Evolutionary conservation across 1,140 invertebrate genomes (phyloP), one percentile per base, ranked within the genome.

Genomic region (Phortica variegata): DNA sequence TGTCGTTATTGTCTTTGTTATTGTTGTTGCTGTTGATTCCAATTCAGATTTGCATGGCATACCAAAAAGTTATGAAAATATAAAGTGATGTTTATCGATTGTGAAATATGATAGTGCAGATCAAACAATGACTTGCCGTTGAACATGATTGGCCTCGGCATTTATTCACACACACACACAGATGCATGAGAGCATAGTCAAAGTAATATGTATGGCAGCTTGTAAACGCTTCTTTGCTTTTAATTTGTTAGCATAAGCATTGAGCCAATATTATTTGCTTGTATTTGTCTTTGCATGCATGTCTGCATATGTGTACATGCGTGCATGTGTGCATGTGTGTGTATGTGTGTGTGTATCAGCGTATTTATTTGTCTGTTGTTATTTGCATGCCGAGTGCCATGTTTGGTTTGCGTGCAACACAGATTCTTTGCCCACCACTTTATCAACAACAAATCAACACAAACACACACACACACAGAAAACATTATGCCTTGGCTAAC

Each of bases 51-150:
- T 32, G 9, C 33, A 23, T 33, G 16, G 60, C 56, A 60, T 63
- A 58, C 54, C 66, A 56, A 71, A 63, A 58, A 52, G 53, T 53
- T 66, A 71, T 61, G 60, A 71, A 72, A 72, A 72, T 68, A 73
- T 73, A 58, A 73, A 70, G 65, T 73, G 70, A 73, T 73, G 62
- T 60, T 73, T 73, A 73, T 73, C 70, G 70, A 70, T 69, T 70
- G 56, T 73, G 65, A 73, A 73, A 73, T 72, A 72, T 72, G 58
- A 72, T 68, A 59, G 59, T 55, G 51, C 37, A 26, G 23, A 26
- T 26, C 23, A 26, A 26, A 26, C 23, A 26, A 26, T 56, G 43
- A 42, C 3, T 33, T 34, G 26, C 13, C 40, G 39, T 29, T 39
- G 26, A 43, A 32, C 29, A 10, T 26, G 45, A 10, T 15, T n/a